A percentile compares a stretch with the other conserved stretches of the same genome.
phyloP scores from a whole-genome alignment of 2,888 invertebrate species.

The Girardia tigrina region DNA sequence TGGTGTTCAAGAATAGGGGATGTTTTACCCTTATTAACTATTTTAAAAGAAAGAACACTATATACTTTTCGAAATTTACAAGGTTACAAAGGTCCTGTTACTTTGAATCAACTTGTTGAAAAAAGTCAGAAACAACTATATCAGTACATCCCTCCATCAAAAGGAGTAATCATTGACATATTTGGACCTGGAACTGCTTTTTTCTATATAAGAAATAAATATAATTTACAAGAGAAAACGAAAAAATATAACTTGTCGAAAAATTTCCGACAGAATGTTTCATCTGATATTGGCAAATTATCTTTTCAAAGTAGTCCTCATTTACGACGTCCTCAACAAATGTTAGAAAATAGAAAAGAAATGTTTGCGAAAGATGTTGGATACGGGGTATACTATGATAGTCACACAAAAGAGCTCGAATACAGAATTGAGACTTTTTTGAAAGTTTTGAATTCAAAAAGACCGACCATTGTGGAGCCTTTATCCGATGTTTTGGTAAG shows the following conservation, averaged over 20 bases:
- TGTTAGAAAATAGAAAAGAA: not conserved
- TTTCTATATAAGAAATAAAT: slow-evolving; percentile 1
- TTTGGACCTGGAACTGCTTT: not conserved
- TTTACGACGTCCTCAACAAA: not conserved
- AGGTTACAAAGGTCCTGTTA: not conserved
- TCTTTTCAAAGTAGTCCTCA: not conserved
- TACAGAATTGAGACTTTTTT: not conserved
- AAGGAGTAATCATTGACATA: not conserved
- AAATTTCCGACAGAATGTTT: not conserved
- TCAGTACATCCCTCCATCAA: not conserved
- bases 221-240: not conserved
- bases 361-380: not conserved
- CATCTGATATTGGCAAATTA: not conserved
- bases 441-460: not conserved
- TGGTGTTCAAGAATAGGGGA: not conserved
- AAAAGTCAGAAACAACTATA: not conserved
- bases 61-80: not conserved
- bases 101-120: not conserved
- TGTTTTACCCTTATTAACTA: not conserved
- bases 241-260: not conserved
- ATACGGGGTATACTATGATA: not conserved
- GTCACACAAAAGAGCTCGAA: slow-evolving; percentile 6
- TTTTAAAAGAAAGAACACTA: not conserved
- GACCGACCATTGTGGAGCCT: not conserved
- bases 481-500: slow-evolving; percentile 13